Evolutionary conservation across 2,888 invertebrate genomes (phyloP), one percentile per base, ranked within the genome.

Genomic region (Chymomyza procnemis): DNA sequence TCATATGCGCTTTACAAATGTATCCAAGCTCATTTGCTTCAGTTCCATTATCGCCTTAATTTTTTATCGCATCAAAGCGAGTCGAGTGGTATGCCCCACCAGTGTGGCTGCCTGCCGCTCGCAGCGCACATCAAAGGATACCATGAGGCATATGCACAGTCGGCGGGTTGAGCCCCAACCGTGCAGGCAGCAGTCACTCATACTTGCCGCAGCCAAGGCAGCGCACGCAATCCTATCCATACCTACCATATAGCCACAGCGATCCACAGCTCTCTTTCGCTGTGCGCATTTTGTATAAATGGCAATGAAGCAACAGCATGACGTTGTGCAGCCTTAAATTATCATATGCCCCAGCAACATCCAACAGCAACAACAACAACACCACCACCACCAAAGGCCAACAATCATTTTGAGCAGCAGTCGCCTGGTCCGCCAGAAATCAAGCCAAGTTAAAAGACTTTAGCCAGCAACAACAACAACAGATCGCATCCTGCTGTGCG

Each of bases 31-130:
- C 89, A 89, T 89, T 89, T 89, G 89, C 89, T 79, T 89, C 88
- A 89, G 85, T 83, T 88, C 90, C 90, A 90, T 90, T 90, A 90
- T 89, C 90, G 88, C 90, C 86, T 88, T 82, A 88, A 90, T 90
- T 88, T 89, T 89, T 90, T 88, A 89, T 87, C 88, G 85, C 83
- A 89, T 89, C 90, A 89, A 87, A 88, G 87, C 77, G 57, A 58
- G 22, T 77, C 84, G 61, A 58, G 79, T 26, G 26, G 6, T 6
- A 26, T 26, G 66, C 71, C 71, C 71, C 76, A 71, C 76, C 81
- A 78, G 55, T 6, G 16, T 79, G 79, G 4, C 4, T 22, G 22
- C 22, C 4, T 75, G 77, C 73, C 77, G 75, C 81, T 74, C 77
- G 74, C 74, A 66, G 74, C 69, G 75, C 80, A 90, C 89, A 89